Evolutionary conservation across 1,140 invertebrate genomes (phyloP), one percentile per base, ranked within the genome.

Genomic region (Coelopa frigida): DNA sequence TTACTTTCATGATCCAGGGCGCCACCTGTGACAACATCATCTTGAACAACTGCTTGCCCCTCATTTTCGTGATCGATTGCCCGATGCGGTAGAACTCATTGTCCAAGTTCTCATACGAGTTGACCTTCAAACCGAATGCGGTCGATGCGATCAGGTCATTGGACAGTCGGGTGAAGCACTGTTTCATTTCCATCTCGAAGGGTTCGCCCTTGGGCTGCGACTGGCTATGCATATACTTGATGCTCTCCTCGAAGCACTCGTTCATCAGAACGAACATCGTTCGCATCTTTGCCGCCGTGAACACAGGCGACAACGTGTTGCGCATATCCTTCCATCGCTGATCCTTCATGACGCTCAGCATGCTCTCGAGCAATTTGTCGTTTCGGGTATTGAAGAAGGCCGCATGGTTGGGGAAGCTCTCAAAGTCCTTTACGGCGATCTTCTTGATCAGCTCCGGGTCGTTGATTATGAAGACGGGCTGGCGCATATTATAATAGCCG

Each of bases 401-500:
- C 6, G 64, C 58, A 44, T 79, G 76, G 51, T 84, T 74, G 0
- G 72, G 59, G 47, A 84, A 85, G 54, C 78, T 57, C 3, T 83
- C 77, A 48, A 84, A 84, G 46, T 82, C 75, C 55, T 81, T 82
- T 0, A 84, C 68, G 0, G 72, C 68, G 3, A 84, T 70, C 27
- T 68, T 61, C 50, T 76, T 80, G 3, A 83, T 75, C 4, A 81
- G 21, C 18, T 83, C 77, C 1, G 74, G 73, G 59, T 83, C 80
- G 26, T 73, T 72, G 0, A 84, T 48, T 8, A 82, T 42, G 4
- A 81, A 50, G 3, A 69, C 51, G 0, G 79, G 79, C 2, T 58
- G 70, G 0, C 61, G 26, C 15, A 81, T 71, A 41, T 80, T 73
- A 37, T 68, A 78, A 17, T 72, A 61, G 3, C 73, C 78, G 0